A percentile compares a stretch with the other conserved stretches of the same genome.
Evolutionary conservation across 2,888 invertebrate species (phyloP).

Genomic region (Ischnura elegans): DNA sequence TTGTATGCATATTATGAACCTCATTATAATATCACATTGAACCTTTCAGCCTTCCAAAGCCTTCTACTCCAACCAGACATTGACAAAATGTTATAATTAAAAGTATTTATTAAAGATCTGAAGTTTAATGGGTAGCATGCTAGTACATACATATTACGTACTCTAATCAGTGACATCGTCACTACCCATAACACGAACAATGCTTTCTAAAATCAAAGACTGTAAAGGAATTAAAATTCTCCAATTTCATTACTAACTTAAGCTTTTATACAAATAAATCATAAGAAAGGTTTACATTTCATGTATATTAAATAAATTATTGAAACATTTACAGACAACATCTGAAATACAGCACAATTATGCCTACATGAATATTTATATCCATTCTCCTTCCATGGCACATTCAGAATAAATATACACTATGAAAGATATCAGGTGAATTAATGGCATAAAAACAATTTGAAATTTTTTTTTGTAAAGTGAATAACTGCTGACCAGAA

Average conservation of each 20-base stretch:
- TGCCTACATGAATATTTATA: neutral
- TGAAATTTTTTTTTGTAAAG: neutral
- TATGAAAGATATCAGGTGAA: neutral
- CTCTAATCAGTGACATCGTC: too few species aligned
- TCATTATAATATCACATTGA: too few species aligned
- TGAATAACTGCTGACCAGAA: neutral
- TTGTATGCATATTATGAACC: too few species aligned
- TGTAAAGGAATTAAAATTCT: too few species aligned
- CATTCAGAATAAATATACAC: neutral
- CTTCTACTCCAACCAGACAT: too few species aligned
- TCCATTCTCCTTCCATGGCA: slow-evolving; percentile 1
- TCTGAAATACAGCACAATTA: neutral
- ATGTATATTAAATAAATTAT: neutral
- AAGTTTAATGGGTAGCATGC: too few species aligned
- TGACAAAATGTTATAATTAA: too few species aligned
- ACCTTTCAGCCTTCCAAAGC: too few species aligned
- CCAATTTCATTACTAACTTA: neutral
- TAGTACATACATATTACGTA: too few species aligned
- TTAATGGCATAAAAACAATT: neutral
- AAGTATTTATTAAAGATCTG: too few species aligned
- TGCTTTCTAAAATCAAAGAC: too few species aligned
- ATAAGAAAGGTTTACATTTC: neutral
- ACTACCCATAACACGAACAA: too few species aligned
- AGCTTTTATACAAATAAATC: neutral
- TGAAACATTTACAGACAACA: neutral